A percentile compares a stretch with the other conserved stretches of the same genome.
These are phyloP conservation scores for Merops nubicus DNA, from an alignment of 2,113 vertebrate genomes.

Conservation along the genomic window DNA sequence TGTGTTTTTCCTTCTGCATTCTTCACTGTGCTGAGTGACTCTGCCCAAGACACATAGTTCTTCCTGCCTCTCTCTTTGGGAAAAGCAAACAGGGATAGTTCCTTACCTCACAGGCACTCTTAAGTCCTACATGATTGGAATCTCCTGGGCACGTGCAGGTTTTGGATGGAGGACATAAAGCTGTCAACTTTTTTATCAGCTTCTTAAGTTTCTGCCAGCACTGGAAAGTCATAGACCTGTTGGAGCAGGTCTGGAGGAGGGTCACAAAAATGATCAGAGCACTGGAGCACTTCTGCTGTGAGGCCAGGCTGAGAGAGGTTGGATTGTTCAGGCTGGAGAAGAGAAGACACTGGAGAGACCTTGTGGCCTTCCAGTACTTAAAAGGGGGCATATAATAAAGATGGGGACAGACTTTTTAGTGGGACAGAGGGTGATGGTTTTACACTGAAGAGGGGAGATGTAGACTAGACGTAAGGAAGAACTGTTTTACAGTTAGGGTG, in stretches of 20 bases:
- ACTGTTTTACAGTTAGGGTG: neutral
- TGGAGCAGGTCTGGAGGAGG: neutral
- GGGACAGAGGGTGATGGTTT: neutral
- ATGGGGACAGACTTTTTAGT: neutral
- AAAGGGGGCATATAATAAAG: neutral
- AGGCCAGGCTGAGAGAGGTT: neutral
- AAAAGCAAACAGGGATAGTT: neutral
- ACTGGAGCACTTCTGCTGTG: neutral
- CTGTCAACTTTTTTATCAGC: neutral
- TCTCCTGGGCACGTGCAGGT: neutral
- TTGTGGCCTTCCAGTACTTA: neutral
- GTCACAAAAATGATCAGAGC: neutral
- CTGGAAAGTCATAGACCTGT: neutral
- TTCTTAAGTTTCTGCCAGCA: neutral
- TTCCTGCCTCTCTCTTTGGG: neutral
- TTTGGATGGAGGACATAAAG: neutral
- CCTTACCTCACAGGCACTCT: neutral
- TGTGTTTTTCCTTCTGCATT: neutral
- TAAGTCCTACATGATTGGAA: accelerated
- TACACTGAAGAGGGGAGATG: neutral
- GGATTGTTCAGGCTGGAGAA: neutral
- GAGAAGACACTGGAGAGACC: neutral
- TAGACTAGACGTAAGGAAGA: neutral
- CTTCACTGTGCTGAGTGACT: neutral
- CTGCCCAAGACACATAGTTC: neutral